A percentile compares a stretch with the other conserved stretches of the same genome.
Evolutionary conservation across 2,888 invertebrate genomes (phyloP).

Genomic region (Mystacides longicornis): DNA sequence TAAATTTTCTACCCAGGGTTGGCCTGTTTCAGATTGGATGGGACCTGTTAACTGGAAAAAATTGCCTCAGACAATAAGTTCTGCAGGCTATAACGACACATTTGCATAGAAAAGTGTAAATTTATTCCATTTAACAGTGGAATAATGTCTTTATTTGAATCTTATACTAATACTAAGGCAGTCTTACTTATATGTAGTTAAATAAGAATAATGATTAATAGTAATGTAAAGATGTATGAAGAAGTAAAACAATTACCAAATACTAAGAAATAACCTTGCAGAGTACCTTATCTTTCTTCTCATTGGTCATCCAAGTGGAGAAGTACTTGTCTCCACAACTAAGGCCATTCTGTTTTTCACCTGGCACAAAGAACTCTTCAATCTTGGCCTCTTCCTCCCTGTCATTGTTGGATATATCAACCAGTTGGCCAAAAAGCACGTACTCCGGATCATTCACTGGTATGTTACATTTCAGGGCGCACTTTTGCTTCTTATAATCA

Average conservation of each 20-base stretch:
- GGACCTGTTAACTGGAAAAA: too few relatives aligned
- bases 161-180: too few relatives aligned
- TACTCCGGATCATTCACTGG: conserved; percentile 8
- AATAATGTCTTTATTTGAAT: too few relatives aligned
- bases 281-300: conserved; percentile 23
- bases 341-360: neutral
- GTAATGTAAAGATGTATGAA: neutral
- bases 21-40: too few relatives aligned
- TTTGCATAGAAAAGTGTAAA: too few relatives aligned
- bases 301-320: conserved; percentile 15
- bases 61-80: too few relatives aligned
- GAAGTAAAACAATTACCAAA: neutral
- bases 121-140: too few relatives aligned
- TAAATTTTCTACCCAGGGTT: too few relatives aligned
- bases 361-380: neutral
- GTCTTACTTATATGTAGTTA: too few relatives aligned
- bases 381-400: neutral
- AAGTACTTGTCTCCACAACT: conserved; percentile 17
- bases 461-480: conserved; percentile 11
- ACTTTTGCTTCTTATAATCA: conserved; percentile 15
- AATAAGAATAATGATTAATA: neutral
- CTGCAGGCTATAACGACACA: too few relatives aligned
- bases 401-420: conserved; percentile 5
- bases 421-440: conserved; percentile 20
- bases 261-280: neutral